A percentile compares a stretch with the other conserved stretches of the same genome.
phyloP scores from a whole-genome alignment of 2,888 invertebrate species.

The Neoaliturus tenellus region DNA sequence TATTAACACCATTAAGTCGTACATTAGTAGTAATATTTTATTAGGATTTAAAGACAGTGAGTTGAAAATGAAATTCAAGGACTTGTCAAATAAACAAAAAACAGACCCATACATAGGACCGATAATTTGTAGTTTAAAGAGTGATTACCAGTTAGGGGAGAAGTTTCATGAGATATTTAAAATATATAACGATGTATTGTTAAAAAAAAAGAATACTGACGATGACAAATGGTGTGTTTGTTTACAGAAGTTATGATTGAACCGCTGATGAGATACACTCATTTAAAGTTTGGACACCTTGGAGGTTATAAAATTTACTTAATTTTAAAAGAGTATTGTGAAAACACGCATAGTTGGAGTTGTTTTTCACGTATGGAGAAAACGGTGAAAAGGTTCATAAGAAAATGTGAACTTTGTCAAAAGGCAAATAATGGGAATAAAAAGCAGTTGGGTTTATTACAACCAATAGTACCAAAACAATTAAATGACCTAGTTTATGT shows the following conservation, averaged over 20 bases:
- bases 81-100: background rate
- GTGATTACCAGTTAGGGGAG: background rate
- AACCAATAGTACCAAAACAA: constrained; percentile 10
- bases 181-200: background rate
- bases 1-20: background rate
- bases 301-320: constrained; percentile 1
- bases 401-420: constrained; percentile 7
- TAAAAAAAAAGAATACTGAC: background rate
- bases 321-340: background rate
- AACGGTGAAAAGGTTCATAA: background rate
- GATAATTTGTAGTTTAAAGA: background rate
- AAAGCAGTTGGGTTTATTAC: background rate
- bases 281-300: background rate
- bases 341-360: too few species aligned
- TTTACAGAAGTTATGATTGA: background rate
- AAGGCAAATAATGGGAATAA: constrained; percentile 1
- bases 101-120: background rate
- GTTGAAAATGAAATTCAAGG: background rate
- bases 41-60: background rate
- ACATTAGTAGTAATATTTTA: background rate
- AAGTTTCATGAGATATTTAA: background rate
- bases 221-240: constrained; percentile 26
- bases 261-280: background rate
- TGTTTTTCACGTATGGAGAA: background rate
- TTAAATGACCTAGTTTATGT: background rate